Evolutionary conservation across 2,113 vertebrate species (phyloP).

Genomic region (Silurus asotus): DNA sequence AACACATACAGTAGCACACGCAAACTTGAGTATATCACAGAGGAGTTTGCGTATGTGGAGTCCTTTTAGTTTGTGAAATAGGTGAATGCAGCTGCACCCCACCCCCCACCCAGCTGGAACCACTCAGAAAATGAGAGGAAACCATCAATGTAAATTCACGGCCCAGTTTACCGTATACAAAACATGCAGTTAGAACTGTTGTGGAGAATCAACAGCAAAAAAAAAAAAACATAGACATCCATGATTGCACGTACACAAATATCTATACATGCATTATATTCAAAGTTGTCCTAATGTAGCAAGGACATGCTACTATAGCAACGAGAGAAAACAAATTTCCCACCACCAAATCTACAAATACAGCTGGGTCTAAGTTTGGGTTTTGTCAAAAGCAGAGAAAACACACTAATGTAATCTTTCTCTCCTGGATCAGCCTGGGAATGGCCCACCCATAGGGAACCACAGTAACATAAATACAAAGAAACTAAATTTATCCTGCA

Average conservation of each 20-base stretch:
- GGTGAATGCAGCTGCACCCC: neutral
- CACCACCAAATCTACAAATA: constrained; percentile 30
- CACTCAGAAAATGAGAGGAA: constrained; percentile 34
- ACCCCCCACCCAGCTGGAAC: neutral
- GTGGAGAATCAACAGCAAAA: constrained; percentile 19
- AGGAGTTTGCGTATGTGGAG: neutral
- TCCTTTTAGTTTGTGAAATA: neutral
- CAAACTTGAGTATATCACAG: neutral
- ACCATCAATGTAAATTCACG: constrained; percentile 32
- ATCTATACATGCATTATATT: neutral
- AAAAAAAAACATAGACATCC: neutral
- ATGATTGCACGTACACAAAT: constrained; percentile 16
- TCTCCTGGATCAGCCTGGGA: constrained; percentile 32
- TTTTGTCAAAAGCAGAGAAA: constrained; percentile 21
- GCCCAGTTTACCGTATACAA: constrained; percentile 2
- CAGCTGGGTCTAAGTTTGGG: constrained; percentile 23
- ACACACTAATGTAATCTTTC: constrained; percentile 34
- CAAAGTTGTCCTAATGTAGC: neutral
- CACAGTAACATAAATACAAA: constrained; percentile 34
- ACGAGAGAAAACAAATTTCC: constrained; percentile 16
- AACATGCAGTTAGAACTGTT: neutral
- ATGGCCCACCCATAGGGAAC: constrained; percentile 39
- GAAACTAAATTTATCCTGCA: constrained; percentile 34
- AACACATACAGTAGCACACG: neutral
- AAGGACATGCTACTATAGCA: neutral